These are phyloP conservation scores for Pempheris klunzingeri DNA, from an alignment of 2,797 vertebrate genomes.

Conservation along the genomic window DNA sequence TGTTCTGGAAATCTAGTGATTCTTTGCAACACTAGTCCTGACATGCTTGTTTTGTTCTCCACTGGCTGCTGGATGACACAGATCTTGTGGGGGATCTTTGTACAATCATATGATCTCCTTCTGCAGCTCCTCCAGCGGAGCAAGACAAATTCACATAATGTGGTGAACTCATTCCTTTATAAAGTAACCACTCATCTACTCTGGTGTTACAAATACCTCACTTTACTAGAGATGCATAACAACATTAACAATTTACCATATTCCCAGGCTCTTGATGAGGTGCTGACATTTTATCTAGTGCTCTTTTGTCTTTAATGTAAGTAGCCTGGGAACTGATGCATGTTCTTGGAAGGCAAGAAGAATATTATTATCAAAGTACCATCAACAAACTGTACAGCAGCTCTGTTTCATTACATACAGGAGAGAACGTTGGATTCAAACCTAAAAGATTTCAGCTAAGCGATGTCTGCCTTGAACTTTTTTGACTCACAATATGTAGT, in stretches of 20 bases:
- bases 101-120: conserved; percentile 72
- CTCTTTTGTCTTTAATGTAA: not conserved
- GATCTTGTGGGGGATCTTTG: conserved; percentile 64
- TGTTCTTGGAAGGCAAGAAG: not conserved
- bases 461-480: not conserved
- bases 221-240: not conserved
- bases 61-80: conserved; percentile 49
- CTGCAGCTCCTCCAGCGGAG: conserved; percentile 49
- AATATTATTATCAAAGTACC: not conserved
- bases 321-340: not conserved
- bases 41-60: conserved; percentile 29
- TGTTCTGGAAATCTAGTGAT: too few relatives aligned
- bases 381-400: not conserved
- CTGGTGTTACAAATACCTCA: conserved; percentile 20
- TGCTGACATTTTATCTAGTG: not conserved
- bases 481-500: not conserved
- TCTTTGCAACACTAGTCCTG: too few relatives aligned
- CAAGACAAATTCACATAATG: conserved; percentile 35
- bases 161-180: conserved; percentile 39
- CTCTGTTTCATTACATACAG: not conserved
- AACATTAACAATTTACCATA: conserved; percentile 1
- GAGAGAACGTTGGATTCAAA: not conserved
- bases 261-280: not conserved
- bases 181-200: conserved; percentile 38
- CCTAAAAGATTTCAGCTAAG: not conserved